These are phyloP conservation scores for Botrylloides violaceus DNA, from an alignment of 23 tunicate species.

Conservation along the genomic window DNA sequence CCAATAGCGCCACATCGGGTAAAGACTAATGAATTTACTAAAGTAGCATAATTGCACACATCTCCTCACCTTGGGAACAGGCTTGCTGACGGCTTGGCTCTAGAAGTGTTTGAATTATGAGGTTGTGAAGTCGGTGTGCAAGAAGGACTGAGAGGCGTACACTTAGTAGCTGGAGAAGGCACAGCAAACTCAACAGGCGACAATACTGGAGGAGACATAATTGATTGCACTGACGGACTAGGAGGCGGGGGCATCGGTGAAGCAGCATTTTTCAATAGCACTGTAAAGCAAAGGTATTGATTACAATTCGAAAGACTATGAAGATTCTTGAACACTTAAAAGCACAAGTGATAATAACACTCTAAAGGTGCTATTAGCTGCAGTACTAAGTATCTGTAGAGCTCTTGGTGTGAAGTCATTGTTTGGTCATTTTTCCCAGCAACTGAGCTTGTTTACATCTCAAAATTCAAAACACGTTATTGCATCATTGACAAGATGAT, in stretches of 20 bases:
- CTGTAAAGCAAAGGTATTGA: neutral
- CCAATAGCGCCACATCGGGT: neutral
- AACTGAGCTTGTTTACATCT: too few relatives aligned
- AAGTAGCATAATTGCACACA: neutral
- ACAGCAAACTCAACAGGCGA: constrained; percentile 10
- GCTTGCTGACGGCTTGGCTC: constrained; percentile 13
- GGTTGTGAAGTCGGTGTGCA: constrained; percentile 10
- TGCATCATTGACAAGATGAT: too few relatives aligned
- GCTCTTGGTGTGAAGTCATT: too few relatives aligned
- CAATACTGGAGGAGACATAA: neutral
- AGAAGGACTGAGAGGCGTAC: neutral
- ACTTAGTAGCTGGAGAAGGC: constrained; percentile 15
- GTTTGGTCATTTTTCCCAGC: too few relatives aligned
- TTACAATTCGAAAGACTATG: too few relatives aligned
- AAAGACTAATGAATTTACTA: neutral
- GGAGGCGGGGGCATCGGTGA: neutral
- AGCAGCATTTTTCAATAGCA: neutral
- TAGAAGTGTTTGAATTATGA: neutral
- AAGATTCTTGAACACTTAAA: too few relatives aligned
- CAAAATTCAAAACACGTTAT: too few relatives aligned
- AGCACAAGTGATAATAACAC: too few relatives aligned
- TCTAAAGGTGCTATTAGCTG: too few relatives aligned
- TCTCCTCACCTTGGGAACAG: constrained; percentile 32
- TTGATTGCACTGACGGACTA: neutral
- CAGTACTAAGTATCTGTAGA: too few relatives aligned